Percentiles rank a stretch among this genome's conserved stretches.
These are phyloP conservation scores for Heterocephalus glaber DNA, from an alignment of 2,113 vertebrate genomes.

Conservation along the genomic window DNA sequence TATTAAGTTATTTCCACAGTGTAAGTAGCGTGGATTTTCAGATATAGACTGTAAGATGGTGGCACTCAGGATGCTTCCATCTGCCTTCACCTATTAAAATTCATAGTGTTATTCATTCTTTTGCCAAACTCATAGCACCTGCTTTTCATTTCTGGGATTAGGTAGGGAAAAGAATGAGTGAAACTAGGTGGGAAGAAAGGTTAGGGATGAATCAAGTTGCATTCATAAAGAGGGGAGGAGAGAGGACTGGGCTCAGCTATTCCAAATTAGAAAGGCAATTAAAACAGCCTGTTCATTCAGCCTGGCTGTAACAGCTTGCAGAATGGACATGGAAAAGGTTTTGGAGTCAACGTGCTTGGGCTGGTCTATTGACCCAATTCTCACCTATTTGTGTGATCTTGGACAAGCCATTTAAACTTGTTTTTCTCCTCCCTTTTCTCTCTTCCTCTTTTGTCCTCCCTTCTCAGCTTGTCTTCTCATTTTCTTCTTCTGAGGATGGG, in stretches of 20 bases:
- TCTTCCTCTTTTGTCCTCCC: too few relatives aligned
- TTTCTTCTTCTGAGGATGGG: not conserved
- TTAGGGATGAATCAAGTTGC: not conserved
- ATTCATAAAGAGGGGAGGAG: not conserved
- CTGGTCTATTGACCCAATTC: not conserved
- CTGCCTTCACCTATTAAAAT: conserved; percentile 10
- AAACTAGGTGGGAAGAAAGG: not conserved
- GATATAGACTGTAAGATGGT: not conserved
- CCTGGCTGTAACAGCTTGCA: not conserved
- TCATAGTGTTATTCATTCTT: conserved; percentile 1
- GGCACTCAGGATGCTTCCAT: not conserved
- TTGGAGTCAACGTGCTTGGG: not conserved
- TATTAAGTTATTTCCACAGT: conserved; percentile 35
- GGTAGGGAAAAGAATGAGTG: not conserved
- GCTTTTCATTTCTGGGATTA: conserved; percentile 3
- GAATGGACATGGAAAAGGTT: not conserved
- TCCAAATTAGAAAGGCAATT: not conserved
- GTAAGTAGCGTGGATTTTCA: conserved; percentile 30
- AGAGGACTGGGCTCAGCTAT: not conserved
- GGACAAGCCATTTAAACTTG: not conserved
- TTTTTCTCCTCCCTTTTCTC: not conserved
- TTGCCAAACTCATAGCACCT: not conserved
- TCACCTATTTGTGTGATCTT: not conserved
- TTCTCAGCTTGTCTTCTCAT: not conserved
- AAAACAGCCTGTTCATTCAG: not conserved